A percentile compares a stretch with the other conserved stretches of the same genome.
These are phyloP conservation scores for Acronicta psi DNA, from an alignment of 2,888 invertebrate species.

Conservation along the genomic window DNA sequence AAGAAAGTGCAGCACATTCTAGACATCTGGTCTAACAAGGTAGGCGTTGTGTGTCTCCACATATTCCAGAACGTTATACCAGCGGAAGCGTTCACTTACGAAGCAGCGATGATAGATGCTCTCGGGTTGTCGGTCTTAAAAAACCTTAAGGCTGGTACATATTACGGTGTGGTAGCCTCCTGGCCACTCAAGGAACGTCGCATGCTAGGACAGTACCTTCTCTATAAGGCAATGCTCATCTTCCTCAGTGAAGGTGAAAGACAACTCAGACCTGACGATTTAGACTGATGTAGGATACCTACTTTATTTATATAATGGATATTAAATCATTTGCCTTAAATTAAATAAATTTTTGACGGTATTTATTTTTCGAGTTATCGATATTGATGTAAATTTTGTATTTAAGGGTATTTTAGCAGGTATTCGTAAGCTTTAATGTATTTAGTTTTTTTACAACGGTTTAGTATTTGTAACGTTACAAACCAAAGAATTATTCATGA, in stretches of 20 bases:
- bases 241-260: slow-evolving; percentile 96
- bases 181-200: slow-evolving; percentile 93
- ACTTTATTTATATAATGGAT: slow-evolving; percentile 50
- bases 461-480: slow-evolving; percentile 49
- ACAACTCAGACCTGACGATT: slow-evolving; percentile 94
- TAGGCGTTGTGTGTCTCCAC: slow-evolving; percentile 96
- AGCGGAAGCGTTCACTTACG: slow-evolving; percentile 97
- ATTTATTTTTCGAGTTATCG: slow-evolving; percentile 41
- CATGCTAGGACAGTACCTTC: slow-evolving; percentile 93
- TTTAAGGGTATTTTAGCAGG: slow-evolving; percentile 33
- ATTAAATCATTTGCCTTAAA: slow-evolving; percentile 58
- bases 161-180: slow-evolving; percentile 93
- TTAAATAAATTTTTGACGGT: slow-evolving; percentile 40
- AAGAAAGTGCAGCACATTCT: slow-evolving; percentile 94
- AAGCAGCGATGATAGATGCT: slow-evolving; percentile 98
- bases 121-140: slow-evolving; percentile 93
- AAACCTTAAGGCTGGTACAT: slow-evolving; percentile 94
- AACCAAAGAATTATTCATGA: slow-evolving; percentile 51
- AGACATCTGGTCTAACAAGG: slow-evolving; percentile 95
- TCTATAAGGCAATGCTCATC: slow-evolving; percentile 95
- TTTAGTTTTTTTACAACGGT: slow-evolving; percentile 43
- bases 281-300: slow-evolving; percentile 74
- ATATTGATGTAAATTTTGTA: slow-evolving; percentile 45
- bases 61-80: slow-evolving; percentile 97
- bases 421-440: slow-evolving; percentile 59